Evolutionary conservation across 2,888 invertebrate genomes (phyloP), one percentile per base, ranked within the genome.

Genomic region (Morinoia aosen): DNA sequence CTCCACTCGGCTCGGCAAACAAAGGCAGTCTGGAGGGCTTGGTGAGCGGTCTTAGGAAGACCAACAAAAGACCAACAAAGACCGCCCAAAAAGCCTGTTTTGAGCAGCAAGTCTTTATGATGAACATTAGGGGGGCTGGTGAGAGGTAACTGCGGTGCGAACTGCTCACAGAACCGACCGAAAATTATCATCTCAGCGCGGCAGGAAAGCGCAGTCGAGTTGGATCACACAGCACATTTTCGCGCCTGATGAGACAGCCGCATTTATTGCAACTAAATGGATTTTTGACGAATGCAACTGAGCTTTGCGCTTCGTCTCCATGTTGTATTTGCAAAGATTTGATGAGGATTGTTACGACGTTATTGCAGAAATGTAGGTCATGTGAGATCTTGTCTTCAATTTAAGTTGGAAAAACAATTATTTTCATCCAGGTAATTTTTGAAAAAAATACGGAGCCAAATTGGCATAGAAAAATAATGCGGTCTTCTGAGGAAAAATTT

Each of bases 61-160:
- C 93, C 48, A 57, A 93, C 93, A 93, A 93, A 93, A 93, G 93
- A 56, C 93, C 58, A 93, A 93, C 93, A 93, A 93, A 56, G 88
- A 64, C 88, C 88, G 40, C 40, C 56, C 95, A 88, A 95, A 64
- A 76, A 76, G 95, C 95, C 76, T 61, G 95, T 76, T 95, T 61
- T 95, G 61, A 95, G n/a, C 56, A 57, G 88, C 56, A 95, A 88
- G 64, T 76, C 57, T 76, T 40, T 61, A 57, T 39, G 61, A 93
- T 93, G 93, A 48, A 64, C 95, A 88, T 88, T 95, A 88, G 64
- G 39, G 88, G 57, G 40, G 25, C 76, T 95, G 95, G 48, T 25
- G 95, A 40, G 48, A 95, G 58, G 61, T 33, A 25, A 33, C 90
- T 40, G 90, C 39, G 14, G 90, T 40, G 90, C 48, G 39, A 48